Base-by-base conservation (phyloP, 2,113 vertebrate genomes). In the Notothenia coriiceps region DNA sequence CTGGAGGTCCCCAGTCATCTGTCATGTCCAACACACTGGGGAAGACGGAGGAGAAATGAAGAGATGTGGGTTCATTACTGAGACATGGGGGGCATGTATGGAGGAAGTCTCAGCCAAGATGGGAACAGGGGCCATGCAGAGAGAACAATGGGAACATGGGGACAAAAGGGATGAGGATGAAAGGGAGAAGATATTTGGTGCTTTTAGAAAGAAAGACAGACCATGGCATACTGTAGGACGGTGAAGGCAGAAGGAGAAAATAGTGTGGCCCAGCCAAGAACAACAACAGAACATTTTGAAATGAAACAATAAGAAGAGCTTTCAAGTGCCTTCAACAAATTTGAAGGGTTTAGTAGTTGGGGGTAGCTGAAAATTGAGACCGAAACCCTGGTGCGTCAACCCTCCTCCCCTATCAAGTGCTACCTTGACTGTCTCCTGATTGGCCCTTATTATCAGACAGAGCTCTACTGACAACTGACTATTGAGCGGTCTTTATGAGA, bases 1-100 rank as follows among this genome's bases (percentile, higher is more conserved):
- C 89, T 88, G 89, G 89, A 91, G 90, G 91, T 92, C 91, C 86
- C 79, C 77, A 89, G 87, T 93, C 93, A 92, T 95, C 93, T 87
- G 92, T 95, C 94, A 95, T 88, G 81, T 94, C 92, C 91, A 82
- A 82, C 86, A 90, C 83, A 84, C 70, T 59, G 59, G 71, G 68
- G 77, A 88, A 86, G 77, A 67, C 46, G 82, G 55, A 66, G 61
- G 75, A 84, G 74, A 85, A 79, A 88, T 81, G 87, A 91, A 87
- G 82, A 88, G 77, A 61, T 73, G 79, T 33, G 72, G 86, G 89
- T 93, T 93, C 86, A 93, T 93, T 94, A 92, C 86, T 70, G 70
- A 90, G 85, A 89, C 77, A 78, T 46, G 46, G 84, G 82, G 80
- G 63, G 80, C 76, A 85, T 87, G 84, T 62, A 69, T 62, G 69